Conservation (phyloP, 2,113 vertebrate species). For the Bathybates hornii region DNA sequence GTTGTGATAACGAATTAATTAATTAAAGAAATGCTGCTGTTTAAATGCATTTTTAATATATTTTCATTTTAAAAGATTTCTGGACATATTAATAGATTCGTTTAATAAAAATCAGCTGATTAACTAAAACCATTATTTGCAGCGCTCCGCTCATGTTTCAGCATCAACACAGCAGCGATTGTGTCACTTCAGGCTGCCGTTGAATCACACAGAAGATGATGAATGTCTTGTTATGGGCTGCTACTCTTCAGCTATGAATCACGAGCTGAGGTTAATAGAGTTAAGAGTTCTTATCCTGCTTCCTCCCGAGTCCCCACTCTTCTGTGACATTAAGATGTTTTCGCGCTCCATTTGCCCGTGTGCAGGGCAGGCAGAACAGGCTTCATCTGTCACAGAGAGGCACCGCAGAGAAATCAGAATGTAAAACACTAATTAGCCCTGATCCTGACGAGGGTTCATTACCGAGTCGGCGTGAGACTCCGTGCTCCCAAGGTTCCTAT, state of each 20-base stretch:
- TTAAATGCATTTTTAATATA: not conserved
- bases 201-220: not conserved
- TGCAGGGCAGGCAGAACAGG: conserved; percentile 20
- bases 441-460: conserved; percentile 57
- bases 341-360: conserved; percentile 28
- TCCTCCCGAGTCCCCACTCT: not conserved
- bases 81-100: accelerated
- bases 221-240: not conserved
- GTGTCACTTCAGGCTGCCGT: not conserved
- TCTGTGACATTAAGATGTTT: conserved; percentile 50
- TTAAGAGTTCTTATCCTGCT: not conserved
- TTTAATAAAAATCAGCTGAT: not conserved
- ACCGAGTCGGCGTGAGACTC: conserved; percentile 33
- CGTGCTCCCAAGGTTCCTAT: conserved; percentile 7
- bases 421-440: conserved; percentile 63
- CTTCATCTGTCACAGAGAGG: conserved; percentile 50
- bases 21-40: not conserved
- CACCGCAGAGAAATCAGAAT: conserved; percentile 56
- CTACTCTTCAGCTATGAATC: not conserved
- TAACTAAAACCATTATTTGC: not conserved
- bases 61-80: accelerated
- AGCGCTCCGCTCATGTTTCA: not conserved
- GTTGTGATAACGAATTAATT: not conserved
- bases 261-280: conserved; percentile 24
- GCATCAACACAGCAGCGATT: not conserved